Conservation (phyloP, 2,888 invertebrate species). For the Lottia gigantea region DNA sequence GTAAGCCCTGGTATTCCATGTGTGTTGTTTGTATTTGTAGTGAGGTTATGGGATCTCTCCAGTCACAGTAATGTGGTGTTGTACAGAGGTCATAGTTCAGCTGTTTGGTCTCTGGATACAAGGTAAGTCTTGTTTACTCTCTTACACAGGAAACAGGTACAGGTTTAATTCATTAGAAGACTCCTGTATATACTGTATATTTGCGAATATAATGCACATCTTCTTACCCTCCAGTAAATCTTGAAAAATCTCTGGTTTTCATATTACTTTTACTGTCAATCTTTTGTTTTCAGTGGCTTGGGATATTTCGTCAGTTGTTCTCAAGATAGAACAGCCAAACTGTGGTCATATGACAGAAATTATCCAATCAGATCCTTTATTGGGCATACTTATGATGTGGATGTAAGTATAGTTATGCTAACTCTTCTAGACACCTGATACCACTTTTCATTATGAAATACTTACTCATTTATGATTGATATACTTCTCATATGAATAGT, state of each 20-base stretch:
- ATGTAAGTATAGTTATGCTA: constrained; percentile 76
- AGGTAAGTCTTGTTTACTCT: constrained; percentile 50
- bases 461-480: no score
- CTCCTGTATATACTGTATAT: no score
- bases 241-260: no score
- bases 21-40: constrained; percentile 55
- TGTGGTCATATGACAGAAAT: constrained; percentile 85
- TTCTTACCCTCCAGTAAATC: no score
- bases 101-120: constrained; percentile 86
- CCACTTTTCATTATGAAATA: no score
- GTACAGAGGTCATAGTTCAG: constrained; percentile 88
- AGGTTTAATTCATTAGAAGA: no score
- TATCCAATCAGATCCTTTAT: constrained; percentile 86
- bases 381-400: constrained; percentile 89
- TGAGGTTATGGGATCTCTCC: constrained; percentile 94
- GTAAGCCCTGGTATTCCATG: no score
- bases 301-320: constrained; percentile 90
- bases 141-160: neutral
- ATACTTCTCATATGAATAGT: no score
- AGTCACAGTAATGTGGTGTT: constrained; percentile 94
- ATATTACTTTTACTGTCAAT: no score
- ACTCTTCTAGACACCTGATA: no score
- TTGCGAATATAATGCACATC: no score
- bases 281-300: constrained; percentile 82
- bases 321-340: constrained; percentile 81